A percentile compares a stretch with the other conserved stretches of the same genome.
phyloP scores from a whole-genome alignment of 2,797 vertebrate genomes.

The Eurystomus glaucurus region DNA sequence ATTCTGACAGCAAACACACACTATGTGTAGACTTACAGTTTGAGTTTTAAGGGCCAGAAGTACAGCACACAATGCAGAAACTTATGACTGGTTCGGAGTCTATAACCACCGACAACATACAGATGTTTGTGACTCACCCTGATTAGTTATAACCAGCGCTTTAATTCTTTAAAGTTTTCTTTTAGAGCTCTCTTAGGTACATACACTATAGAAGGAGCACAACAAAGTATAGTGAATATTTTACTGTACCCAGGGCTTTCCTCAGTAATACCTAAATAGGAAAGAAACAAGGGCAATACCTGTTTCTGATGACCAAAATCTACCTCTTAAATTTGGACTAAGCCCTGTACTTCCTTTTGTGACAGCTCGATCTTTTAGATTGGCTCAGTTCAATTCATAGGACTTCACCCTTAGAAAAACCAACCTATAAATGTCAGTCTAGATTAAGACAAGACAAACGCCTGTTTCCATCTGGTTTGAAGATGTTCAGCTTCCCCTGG shows the following conservation, averaged over 20 bases:
- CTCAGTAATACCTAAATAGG: neutral
- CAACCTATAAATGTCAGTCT: neutral
- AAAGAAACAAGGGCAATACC: neutral
- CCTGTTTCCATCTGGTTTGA: neutral
- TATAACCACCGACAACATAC: neutral
- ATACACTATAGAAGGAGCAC: neutral
- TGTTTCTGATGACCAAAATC: neutral
- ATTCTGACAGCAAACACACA: neutral
- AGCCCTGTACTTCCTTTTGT: neutral
- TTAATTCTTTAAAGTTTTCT: neutral
- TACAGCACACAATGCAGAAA: neutral
- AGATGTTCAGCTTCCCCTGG: neutral
- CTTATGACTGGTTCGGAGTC: neutral
- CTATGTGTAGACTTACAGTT: neutral
- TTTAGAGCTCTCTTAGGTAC: neutral
- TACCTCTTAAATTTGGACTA: neutral
- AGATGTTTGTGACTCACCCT: neutral
- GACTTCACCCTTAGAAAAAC: neutral
- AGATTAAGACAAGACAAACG: neutral
- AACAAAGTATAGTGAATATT: neutral
- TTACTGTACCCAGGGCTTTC: neutral
- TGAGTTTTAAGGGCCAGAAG: neutral
- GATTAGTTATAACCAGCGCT: neutral
- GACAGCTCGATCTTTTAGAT: neutral
- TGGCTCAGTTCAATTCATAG: neutral